These are phyloP conservation scores for Etia nguti DNA, from an alignment of 2,113 vertebrate genomes.

Conservation along the genomic window DNA sequence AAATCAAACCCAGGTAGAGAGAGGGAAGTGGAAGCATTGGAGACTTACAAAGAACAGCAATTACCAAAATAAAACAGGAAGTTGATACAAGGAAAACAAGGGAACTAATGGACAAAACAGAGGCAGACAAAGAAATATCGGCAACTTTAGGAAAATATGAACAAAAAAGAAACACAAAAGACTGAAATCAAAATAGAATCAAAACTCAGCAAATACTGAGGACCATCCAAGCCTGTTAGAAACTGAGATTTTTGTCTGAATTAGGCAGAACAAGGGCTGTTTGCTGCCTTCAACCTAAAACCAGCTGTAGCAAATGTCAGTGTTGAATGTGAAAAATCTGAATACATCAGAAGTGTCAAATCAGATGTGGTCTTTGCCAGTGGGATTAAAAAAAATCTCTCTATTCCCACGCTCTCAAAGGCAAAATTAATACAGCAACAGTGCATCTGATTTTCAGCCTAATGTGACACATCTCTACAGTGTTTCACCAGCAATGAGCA, in stretches of 20 bases:
- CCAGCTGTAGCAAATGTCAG: background rate
- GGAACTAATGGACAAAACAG: fast-evolving
- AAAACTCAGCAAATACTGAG: background rate
- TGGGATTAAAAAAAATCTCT: background rate
- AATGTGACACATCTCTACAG: background rate
- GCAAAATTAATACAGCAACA: background rate
- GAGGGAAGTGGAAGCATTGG: fast-evolving
- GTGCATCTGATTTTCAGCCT: background rate
- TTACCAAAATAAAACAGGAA: background rate
- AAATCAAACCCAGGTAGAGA: background rate
- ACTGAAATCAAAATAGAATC: background rate
- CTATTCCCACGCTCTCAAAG: background rate
- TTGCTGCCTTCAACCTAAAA: background rate
- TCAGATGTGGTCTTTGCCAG: background rate
- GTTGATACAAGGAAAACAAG: background rate
- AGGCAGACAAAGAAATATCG: background rate
- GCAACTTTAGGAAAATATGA: background rate
- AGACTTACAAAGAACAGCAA: background rate
- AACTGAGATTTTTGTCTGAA: background rate
- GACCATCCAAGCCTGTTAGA: fast-evolving
- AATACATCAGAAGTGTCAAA: background rate
- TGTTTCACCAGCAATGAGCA: background rate
- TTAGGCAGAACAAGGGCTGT: background rate
- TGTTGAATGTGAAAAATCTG: background rate
- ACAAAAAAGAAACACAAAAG: background rate